Base-by-base conservation (phyloP, 2,113 vertebrate species). In the Apistogramma diplotaenia region DNA sequence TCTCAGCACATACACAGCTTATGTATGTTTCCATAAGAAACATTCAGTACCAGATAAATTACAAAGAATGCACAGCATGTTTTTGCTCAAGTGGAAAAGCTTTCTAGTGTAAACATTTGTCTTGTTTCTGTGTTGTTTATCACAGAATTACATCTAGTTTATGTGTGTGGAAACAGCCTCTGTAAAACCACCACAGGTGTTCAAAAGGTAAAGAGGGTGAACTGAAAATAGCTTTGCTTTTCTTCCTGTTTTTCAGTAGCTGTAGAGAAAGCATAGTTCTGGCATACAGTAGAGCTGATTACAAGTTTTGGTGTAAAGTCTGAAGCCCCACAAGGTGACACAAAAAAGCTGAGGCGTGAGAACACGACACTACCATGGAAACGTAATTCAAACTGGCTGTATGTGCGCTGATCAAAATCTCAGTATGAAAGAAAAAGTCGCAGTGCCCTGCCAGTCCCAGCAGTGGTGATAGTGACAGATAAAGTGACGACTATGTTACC, bases 171-270 rank as follows among this genome's bases (percentile, higher is more conserved):
- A 67, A 16, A n/a, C 27, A 57, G 11, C 3, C 37, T 79, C 29
- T 35, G 56, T 72, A 37, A 51, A 62, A 49, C 74, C 60, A 40
- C 49, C n/a, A 27, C 73, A 60, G 23, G 8, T 76, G 31, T 65
- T 81, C 4, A 8, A 19, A 23, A 70, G 16, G 21, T 51, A 76
- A 76, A 79, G 53, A 79, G 43, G 43, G 72, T 76, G 74, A 5
- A 15, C 37, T 61, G 13, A 21, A 61, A 27, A 40, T 35, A 21
- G 56, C 56, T 33, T 60, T 51, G 57, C 4, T 65, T 35, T 54
- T 51, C 10, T 29, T 21, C 23, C 15, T 18, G 6, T n/a, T 86
- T 86, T 46, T 76, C 37, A 18, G 16, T 18, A 29, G 8, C 29
- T 53, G n/a, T 73, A 35, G 16, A 62, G 35, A 62, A 3, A 62